phyloP scores from a whole-genome alignment of 1,140 invertebrate species.

The Panulirus ornatus region DNA sequence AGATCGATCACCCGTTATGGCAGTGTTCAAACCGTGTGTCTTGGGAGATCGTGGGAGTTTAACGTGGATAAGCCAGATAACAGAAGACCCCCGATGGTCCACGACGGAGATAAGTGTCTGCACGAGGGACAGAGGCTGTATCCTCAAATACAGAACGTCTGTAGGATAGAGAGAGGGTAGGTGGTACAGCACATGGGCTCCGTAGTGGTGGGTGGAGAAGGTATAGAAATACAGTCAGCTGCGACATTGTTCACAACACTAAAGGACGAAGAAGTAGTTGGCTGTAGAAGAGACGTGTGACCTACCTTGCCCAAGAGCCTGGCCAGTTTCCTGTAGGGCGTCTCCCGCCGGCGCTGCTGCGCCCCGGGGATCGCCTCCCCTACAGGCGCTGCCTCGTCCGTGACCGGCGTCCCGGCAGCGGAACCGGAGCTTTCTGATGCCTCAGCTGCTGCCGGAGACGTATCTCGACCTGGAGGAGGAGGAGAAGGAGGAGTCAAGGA shows the following conservation, averaged over 20 bases:
- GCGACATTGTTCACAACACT: neutral
- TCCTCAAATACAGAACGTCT: too few relatives aligned
- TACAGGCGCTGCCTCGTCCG: too few relatives aligned
- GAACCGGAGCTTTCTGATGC: neutral
- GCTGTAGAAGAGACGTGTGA: neutral
- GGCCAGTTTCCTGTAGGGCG: constrained; percentile 29
- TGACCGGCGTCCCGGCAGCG: neutral
- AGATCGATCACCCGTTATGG: neutral
- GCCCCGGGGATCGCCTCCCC: neutral
- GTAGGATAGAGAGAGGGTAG: neutral
- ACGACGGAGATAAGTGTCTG: too few relatives aligned
- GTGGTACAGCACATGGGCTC: neutral
- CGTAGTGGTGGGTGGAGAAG: neutral
- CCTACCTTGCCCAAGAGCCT: constrained; percentile 20
- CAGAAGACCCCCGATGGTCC: too few relatives aligned
- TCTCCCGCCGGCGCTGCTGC: neutral
- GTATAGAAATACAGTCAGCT: neutral
- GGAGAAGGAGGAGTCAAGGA: neutral
- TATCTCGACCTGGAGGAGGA: neutral
- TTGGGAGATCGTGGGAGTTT: too few relatives aligned
- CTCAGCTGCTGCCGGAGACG: neutral
- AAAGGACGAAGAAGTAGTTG: neutral
- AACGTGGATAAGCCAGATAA: too few relatives aligned
- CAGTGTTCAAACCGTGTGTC: too few relatives aligned
- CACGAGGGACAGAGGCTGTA: too few relatives aligned